Conservation (phyloP, 2,797 vertebrate species). For the Tenualosa ilisha region DNA sequence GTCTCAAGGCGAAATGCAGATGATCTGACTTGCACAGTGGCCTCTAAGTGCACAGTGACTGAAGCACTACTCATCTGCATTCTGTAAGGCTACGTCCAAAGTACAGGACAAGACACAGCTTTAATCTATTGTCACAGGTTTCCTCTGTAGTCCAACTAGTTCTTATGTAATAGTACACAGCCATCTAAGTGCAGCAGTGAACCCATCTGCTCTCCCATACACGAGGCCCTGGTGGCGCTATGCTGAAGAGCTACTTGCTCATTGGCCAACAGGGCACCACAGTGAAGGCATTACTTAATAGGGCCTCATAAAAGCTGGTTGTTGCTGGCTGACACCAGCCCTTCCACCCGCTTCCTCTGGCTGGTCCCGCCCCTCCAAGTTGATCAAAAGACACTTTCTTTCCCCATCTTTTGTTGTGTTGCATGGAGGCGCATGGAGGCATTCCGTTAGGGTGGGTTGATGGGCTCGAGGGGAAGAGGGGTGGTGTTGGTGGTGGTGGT, state of each 20-base stretch:
- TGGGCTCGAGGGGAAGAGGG: background rate
- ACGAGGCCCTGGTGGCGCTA: slow-evolving; percentile 44
- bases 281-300: slow-evolving; percentile 57
- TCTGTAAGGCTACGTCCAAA: background rate
- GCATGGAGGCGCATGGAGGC: slow-evolving; percentile 55
- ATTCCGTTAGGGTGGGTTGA: slow-evolving; percentile 10
- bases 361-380: slow-evolving; percentile 53
- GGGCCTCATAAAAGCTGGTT: slow-evolving; percentile 58
- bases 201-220: slow-evolving; percentile 32
- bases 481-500: slow-evolving; percentile 48
- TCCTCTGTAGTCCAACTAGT: slow-evolving; percentile 12
- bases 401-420: slow-evolving; percentile 60
- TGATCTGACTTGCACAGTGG: slow-evolving; percentile 9
- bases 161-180: slow-evolving; percentile 51
- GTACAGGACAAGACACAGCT: background rate
- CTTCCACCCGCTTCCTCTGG: slow-evolving; percentile 64
- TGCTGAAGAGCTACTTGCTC: slow-evolving; percentile 53
- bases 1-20: background rate
- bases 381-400: slow-evolving; percentile 79
- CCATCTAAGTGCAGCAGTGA: slow-evolving; percentile 28
- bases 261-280: slow-evolving; percentile 45
- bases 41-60: background rate
- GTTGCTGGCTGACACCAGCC: slow-evolving; percentile 61
- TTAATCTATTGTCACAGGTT: background rate
- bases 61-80: background rate